phyloP scores from a whole-genome alignment of 1,140 invertebrate species.

The Scaptomyza hsui region DNA sequence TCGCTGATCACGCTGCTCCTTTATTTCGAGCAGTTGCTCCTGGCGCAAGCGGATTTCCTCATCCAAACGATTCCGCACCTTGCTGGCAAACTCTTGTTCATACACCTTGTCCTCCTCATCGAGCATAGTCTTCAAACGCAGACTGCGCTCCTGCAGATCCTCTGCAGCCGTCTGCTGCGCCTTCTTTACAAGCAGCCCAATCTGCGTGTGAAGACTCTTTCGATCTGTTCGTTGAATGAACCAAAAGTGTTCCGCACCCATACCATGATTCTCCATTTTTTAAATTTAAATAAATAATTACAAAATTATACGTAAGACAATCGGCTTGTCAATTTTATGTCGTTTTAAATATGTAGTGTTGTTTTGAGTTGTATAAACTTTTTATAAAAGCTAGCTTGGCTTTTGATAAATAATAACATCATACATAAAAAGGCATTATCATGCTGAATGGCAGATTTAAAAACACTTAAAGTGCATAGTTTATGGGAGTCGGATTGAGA shows the following conservation, averaged over 20 bases:
- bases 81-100: constrained; percentile 71
- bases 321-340: constrained; percentile 26
- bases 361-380: not conserved
- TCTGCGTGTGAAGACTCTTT: constrained; percentile 67
- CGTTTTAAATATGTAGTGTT: not conserved
- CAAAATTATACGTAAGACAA: constrained; percentile 8
- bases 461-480: constrained; percentile 39
- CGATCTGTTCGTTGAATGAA: constrained; percentile 71
- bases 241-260: constrained; percentile 57
- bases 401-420: not conserved
- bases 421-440: constrained; percentile 26
- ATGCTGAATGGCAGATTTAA: constrained; percentile 45
- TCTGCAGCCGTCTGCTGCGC: constrained; percentile 49
- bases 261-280: constrained; percentile 49
- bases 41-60: constrained; percentile 68
- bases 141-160: constrained; percentile 57
- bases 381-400: not conserved
- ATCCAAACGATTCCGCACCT: constrained; percentile 68
- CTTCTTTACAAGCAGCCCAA: constrained; percentile 62
- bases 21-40: constrained; percentile 58
- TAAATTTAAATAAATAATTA: constrained; percentile 1
- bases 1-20: constrained; percentile 46
- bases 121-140: constrained; percentile 49
- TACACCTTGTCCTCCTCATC: constrained; percentile 69
- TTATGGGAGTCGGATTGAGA: constrained; percentile 26